phyloP scores from a whole-genome alignment of 2,113 vertebrate genomes.

The Pampusana beccarii region DNA sequence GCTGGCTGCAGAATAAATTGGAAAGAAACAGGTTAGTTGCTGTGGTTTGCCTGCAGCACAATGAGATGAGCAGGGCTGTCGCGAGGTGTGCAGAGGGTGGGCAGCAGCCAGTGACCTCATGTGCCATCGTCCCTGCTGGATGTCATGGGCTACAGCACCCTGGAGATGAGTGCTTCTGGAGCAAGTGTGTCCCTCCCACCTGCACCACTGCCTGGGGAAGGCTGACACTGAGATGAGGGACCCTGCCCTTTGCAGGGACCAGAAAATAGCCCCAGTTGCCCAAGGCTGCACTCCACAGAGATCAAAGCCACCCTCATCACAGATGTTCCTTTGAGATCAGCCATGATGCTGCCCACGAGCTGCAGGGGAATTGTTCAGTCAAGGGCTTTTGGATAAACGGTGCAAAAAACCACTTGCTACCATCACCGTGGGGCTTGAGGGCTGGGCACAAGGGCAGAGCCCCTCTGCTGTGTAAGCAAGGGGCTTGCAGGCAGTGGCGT shows the following conservation, averaged over 20 bases:
- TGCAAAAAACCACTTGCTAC: constrained; percentile 38
- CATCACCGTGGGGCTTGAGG: not conserved
- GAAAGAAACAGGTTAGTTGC: not conserved
- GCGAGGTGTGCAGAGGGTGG: accelerated
- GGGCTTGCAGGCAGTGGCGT: not conserved
- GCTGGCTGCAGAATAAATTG: not conserved
- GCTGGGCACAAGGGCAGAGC: not conserved
- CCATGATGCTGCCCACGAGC: constrained; percentile 16
- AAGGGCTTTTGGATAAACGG: constrained; percentile 52
- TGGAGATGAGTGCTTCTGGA: not conserved
- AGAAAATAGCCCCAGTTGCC: not conserved
- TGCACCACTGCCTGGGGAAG: not conserved
- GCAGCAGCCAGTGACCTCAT: not conserved
- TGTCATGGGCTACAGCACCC: not conserved
- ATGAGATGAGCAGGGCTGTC: not conserved
- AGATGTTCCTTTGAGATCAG: not conserved
- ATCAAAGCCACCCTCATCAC: not conserved
- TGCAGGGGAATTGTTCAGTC: constrained; percentile 29
- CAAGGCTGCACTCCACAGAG: accelerated
- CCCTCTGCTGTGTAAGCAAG: not conserved
- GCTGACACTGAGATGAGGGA: not conserved
- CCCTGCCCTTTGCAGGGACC: not conserved
- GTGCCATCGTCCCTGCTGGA: not conserved
- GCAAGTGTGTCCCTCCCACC: accelerated
- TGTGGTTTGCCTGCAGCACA: not conserved